Percentiles rank a stretch among this genome's conserved stretches.
These are phyloP conservation scores for Stenurella melanura DNA, from an alignment of 2,888 invertebrate species.

Conservation along the genomic window DNA sequence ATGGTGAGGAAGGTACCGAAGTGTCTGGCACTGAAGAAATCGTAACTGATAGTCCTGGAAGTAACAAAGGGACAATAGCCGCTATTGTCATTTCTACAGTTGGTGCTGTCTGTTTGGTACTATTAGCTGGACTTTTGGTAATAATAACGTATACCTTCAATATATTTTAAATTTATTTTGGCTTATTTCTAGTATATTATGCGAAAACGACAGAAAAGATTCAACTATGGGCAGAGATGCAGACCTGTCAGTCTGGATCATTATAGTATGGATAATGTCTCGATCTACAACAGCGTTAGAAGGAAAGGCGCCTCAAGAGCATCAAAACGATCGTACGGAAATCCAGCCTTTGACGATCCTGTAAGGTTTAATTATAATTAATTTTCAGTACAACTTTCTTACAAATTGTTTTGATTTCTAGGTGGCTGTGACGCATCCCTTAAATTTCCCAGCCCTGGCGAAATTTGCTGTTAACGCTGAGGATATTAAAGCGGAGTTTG, in stretches of 20 bases:
- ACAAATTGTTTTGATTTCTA: slow-evolving; percentile 62
- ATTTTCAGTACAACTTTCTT: not conserved
- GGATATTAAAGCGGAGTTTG: slow-evolving; percentile 87
- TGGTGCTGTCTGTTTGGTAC: slow-evolving; percentile 84
- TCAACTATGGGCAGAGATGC: slow-evolving; percentile 90
- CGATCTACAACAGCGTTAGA: slow-evolving; percentile 85
- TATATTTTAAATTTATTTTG: slow-evolving; percentile 20
- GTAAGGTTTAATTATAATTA: slow-evolving; percentile 73
- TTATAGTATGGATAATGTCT: slow-evolving; percentile 92
- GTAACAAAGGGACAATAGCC: slow-evolving; percentile 82
- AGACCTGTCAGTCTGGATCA: slow-evolving; percentile 92
- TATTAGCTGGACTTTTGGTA: slow-evolving; percentile 86
- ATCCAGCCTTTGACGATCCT: slow-evolving; percentile 93
- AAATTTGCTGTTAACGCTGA: slow-evolving; percentile 83
- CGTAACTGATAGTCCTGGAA: slow-evolving; percentile 65
- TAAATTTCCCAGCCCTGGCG: slow-evolving; percentile 86
- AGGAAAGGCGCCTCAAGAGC: slow-evolving; percentile 84
- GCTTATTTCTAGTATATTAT: slow-evolving; percentile 81
- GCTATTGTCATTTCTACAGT: slow-evolving; percentile 89
- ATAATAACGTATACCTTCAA: slow-evolving; percentile 58
- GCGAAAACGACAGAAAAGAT: slow-evolving; percentile 86
- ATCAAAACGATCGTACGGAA: slow-evolving; percentile 92
- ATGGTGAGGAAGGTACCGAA: slow-evolving; percentile 63
- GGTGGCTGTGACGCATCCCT: slow-evolving; percentile 82
- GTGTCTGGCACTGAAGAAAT: slow-evolving; percentile 70